phyloP scores from a whole-genome alignment of 2,113 vertebrate genomes.

The Cryptotis parvus region DNA sequence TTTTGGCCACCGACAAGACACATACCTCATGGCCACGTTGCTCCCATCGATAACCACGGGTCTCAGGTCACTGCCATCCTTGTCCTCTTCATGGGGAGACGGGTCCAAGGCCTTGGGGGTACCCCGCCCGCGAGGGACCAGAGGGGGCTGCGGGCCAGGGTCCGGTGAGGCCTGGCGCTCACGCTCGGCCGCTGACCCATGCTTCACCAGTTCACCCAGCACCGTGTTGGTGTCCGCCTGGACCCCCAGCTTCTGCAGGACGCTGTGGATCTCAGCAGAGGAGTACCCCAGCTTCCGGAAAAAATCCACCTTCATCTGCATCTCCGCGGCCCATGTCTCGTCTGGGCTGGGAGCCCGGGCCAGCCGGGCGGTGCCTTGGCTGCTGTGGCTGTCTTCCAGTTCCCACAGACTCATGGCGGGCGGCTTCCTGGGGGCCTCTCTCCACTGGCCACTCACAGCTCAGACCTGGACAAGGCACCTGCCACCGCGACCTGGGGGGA shows the following conservation, averaged over 20 bases:
- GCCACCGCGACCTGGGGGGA: conserved; percentile 75
- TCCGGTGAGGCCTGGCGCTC: conserved; percentile 78
- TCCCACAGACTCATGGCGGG: conserved; percentile 78
- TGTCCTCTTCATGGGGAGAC: conserved; percentile 70
- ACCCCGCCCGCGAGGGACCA: conserved; percentile 84
- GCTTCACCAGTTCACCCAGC: conserved; percentile 94
- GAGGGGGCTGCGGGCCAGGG: conserved; percentile 72
- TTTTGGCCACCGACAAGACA: background rate
- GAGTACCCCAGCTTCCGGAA: conserved; percentile 97
- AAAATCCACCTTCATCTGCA: conserved; percentile 93
- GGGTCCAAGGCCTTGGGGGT: conserved; percentile 76
- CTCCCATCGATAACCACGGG: conserved; percentile 97
- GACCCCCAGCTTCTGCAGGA: conserved; percentile 92
- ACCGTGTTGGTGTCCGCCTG: conserved; percentile 94
- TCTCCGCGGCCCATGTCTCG: conserved; percentile 80
- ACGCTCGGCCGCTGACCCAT: conserved; percentile 83
- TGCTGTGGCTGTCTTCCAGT: conserved; percentile 58
- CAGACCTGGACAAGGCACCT: conserved; percentile 31
- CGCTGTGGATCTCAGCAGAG: conserved; percentile 88
- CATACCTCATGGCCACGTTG: conserved; percentile 98
- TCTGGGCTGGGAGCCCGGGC: background rate
- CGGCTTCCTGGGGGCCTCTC: conserved; percentile 63
- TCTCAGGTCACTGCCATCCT: conserved; percentile 87
- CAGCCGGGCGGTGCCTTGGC: background rate
- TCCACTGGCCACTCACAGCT: conserved; percentile 79